phyloP scores from a whole-genome alignment of 2,113 vertebrate species.

The Forbesichthys agassizii region DNA sequence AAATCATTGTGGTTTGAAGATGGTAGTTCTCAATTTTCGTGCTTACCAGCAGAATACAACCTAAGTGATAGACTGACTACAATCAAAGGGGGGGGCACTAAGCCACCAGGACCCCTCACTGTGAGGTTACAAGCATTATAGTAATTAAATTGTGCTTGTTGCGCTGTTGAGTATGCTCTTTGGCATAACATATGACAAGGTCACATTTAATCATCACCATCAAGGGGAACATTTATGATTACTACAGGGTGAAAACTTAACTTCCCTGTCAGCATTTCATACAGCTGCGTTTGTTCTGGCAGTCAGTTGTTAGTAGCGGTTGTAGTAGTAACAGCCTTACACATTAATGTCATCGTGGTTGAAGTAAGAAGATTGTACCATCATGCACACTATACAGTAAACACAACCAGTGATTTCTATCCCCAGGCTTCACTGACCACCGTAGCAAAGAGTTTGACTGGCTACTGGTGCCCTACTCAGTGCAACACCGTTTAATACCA shows the following conservation, averaged over 20 bases:
- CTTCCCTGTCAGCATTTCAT: constrained; percentile 1
- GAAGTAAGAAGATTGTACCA: neutral
- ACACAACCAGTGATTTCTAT: too few species aligned
- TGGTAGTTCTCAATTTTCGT: neutral
- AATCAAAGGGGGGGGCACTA: neutral
- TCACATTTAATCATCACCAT: constrained; percentile 29
- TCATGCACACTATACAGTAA: too few species aligned
- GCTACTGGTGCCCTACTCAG: neutral
- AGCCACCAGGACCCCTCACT: neutral
- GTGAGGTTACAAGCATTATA: neutral
- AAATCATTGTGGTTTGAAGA: neutral
- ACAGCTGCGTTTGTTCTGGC: neutral
- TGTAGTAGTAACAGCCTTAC: neutral
- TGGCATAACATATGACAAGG: neutral
- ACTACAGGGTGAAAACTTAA: constrained; percentile 8
- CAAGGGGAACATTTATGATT: neutral
- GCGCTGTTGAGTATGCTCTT: neutral
- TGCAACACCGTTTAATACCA: neutral
- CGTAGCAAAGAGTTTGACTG: neutral
- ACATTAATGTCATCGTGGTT: neutral
- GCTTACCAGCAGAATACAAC: neutral
- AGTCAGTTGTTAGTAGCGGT: constrained; percentile 1
- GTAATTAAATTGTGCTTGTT: neutral
- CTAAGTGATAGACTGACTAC: neutral
- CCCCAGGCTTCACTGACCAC: too few species aligned